A percentile compares a stretch with the other conserved stretches of the same genome.
Evolutionary conservation across 2,797 vertebrate species (phyloP).

Genomic region (Rhabdophis nuchalis): DNA sequence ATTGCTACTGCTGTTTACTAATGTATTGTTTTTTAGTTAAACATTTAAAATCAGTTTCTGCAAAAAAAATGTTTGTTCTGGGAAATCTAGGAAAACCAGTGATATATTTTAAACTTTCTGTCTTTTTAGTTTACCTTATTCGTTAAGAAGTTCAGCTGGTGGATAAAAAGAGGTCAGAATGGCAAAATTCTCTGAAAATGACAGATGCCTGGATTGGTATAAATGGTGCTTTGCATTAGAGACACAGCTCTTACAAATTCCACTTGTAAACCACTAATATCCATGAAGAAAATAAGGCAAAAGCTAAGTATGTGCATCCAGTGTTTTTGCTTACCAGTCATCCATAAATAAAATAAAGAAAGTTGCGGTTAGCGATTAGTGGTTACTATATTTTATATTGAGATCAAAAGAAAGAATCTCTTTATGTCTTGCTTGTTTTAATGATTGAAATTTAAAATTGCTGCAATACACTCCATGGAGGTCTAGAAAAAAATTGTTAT

Average conservation of each 20-base stretch:
- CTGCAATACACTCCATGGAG: background rate
- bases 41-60: background rate
- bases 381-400: background rate
- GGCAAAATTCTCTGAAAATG: conserved; percentile 71
- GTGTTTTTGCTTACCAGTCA: background rate
- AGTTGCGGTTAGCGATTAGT: background rate
- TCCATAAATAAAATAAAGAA: background rate
- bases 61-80: background rate
- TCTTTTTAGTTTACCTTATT: background rate
- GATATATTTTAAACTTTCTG: rapidly evolving
- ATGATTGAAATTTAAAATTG: background rate
- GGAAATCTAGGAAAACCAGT: background rate
- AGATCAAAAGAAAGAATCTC: background rate
- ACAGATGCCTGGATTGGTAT: conserved; percentile 82
- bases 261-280: conserved; percentile 91
- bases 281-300: conserved; percentile 87
- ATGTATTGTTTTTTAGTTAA: background rate
- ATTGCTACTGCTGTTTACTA: background rate
- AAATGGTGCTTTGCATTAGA: conserved; percentile 86
- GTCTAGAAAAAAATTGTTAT: background rate
- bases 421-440: background rate
- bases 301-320: background rate
- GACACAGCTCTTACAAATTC: conserved; percentile 90
- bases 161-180: conserved; percentile 58
- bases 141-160: conserved; percentile 21